Conservation (phyloP, 2,797 vertebrate species). For the Sebastes nivosus region DNA sequence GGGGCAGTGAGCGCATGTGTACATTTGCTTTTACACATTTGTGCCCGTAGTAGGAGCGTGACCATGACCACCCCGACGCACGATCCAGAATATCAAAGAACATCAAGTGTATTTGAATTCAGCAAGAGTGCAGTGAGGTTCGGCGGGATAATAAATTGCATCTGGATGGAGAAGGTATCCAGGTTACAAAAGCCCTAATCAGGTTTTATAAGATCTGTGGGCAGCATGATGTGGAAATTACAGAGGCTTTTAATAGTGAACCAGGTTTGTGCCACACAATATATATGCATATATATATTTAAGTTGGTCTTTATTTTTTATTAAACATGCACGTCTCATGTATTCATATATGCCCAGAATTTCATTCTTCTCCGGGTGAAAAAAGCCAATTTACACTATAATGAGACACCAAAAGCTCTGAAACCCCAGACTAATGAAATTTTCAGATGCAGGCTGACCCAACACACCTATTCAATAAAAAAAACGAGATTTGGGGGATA, state of each 20-base stretch:
- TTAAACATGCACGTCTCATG: background rate
- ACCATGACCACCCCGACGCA: conserved; percentile 42
- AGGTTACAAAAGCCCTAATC: conserved; percentile 73
- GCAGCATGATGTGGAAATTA: conserved; percentile 17
- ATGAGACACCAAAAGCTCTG: conserved; percentile 24
- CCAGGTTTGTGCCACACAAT: background rate
- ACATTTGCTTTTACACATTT: conserved; percentile 50
- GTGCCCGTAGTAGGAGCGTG: conserved; percentile 25
- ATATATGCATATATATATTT: background rate
- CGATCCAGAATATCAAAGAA: conserved; percentile 60
- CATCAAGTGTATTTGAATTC: conserved; percentile 69
- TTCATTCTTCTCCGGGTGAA: background rate
- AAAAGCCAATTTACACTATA: conserved; percentile 13
- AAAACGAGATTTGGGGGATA: background rate
- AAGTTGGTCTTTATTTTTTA: background rate
- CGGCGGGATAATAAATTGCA: conserved; percentile 61
- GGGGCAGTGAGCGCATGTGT: conserved; percentile 25
- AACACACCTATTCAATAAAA: background rate
- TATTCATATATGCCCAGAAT: background rate
- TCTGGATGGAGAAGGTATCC: conserved; percentile 69
- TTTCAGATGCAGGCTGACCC: conserved; percentile 18
- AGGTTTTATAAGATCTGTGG: conserved; percentile 48
- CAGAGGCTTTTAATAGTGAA: conserved; percentile 11
- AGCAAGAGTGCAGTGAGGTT: conserved; percentile 33
- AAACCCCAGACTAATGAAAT: conserved; percentile 32